Base-by-base conservation (phyloP, 2,888 invertebrate genomes). In the Herminia tarsipennalis region DNA sequence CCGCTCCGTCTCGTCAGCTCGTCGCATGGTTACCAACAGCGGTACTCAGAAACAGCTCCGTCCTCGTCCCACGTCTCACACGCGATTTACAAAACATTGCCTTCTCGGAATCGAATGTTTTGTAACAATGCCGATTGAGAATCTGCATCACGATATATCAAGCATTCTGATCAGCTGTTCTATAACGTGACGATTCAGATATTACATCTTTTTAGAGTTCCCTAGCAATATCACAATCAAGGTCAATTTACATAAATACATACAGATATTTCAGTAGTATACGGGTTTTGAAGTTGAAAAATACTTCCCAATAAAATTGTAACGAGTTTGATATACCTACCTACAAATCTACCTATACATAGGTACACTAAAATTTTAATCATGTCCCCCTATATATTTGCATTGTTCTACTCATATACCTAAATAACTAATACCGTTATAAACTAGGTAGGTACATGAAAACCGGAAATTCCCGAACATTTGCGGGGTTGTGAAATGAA, bases 91-190 rank as follows among this genome's bases (percentile, higher is more conserved):
- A 41, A 56, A 63, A 66, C 67, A 66, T 30, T 3, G 29, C 27
- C 39, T 66, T 66, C 67, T 37, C 24, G 51, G 64, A 60, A 66
- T 25, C 21, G 32, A 24, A 43, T 66, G 64, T 60, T 66, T 63
- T 56, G 56, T 44, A 62, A 66, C 53, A 62, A 56, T 46, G 28
- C 43, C 41, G 47, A 35, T 32, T 32, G 38, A 32, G 21, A 56
- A 36, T 34, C 47, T 28, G 18, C 48, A 43, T 39, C n/a, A n/a
- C 45, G 39, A 45, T 14, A 6, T 30, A 30, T 30, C 27, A 37
- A 29, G 22, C 36, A 24, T 44, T 30, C 33, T 16, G 28, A 45
- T 45, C 39, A 36, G 38, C 33, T 45, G 34, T 38, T 22, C 20
- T 12, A 34, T 18, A 22, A 17, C 9, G 22, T 24, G 33, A 34